These are phyloP conservation scores for Thymallus thymallus DNA, from an alignment of 2,113 vertebrate genomes.

Conservation along the genomic window DNA sequence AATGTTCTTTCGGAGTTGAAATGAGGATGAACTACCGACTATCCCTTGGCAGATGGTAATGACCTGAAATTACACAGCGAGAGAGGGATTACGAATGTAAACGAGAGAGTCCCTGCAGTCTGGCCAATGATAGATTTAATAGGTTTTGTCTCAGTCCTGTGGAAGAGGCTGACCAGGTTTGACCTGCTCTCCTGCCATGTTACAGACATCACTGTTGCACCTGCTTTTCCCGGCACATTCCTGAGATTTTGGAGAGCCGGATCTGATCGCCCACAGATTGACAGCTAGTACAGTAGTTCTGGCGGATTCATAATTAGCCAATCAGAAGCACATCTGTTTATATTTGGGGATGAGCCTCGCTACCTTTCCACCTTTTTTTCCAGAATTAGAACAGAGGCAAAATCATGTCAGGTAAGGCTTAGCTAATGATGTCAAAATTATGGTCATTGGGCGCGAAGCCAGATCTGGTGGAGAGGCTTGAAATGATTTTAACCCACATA, in stretches of 20 bases:
- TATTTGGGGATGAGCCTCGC: neutral
- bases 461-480: neutral
- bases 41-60: conserved; percentile 29
- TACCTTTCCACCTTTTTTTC: neutral
- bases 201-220: conserved; percentile 1
- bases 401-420: neutral
- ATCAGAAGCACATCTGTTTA: conserved; percentile 37
- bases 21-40: conserved; percentile 35
- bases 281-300: conserved; percentile 27
- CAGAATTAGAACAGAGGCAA: neutral
- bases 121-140: conserved; percentile 19
- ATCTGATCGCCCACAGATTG: neutral
- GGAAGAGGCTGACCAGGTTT: neutral
- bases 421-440: neutral
- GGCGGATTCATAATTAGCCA: conserved; percentile 25
- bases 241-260: neutral
- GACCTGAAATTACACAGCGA: conserved; percentile 42
- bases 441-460: neutral
- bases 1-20: neutral
- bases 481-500: neutral
- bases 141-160: conserved; percentile 18
- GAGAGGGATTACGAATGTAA: conserved; percentile 16
- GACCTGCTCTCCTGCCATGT: conserved; percentile 9
- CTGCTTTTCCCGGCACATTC: conserved; percentile 22
- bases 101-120: conserved; percentile 31